A percentile compares a stretch with the other conserved stretches of the same genome.
phyloP scores from a whole-genome alignment of 2,113 vertebrate genomes.

The Otocyon megalotis region DNA sequence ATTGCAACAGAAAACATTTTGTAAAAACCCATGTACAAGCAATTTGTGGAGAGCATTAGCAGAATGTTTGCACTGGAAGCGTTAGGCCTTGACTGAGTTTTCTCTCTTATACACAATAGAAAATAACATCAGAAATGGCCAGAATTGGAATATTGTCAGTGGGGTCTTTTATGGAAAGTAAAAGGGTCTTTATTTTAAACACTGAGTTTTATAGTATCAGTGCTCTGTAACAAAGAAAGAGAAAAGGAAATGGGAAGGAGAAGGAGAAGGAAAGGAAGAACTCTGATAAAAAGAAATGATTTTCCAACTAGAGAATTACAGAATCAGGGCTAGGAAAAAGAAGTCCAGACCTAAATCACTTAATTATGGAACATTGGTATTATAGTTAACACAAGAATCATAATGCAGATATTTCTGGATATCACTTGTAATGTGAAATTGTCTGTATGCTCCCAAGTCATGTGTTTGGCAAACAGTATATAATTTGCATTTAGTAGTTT shows the following conservation, averaged over 20 bases:
- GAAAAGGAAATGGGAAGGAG: neutral
- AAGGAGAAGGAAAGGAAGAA: neutral
- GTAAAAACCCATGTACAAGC: neutral
- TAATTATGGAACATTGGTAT: neutral
- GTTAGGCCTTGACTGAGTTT: neutral
- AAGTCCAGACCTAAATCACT: neutral
- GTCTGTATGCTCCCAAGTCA: neutral
- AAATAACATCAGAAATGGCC: neutral
- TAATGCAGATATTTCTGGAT: constrained; percentile 11
- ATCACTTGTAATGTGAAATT: neutral
- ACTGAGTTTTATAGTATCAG: neutral
- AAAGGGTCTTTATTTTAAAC: neutral
- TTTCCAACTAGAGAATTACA: neutral
- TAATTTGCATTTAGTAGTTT: neutral
- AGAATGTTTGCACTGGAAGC: neutral
- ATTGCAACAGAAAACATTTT: neutral
- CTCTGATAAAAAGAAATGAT: neutral
- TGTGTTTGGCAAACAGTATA: neutral
- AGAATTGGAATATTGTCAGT: neutral
- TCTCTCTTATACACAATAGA: neutral
- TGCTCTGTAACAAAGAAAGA: neutral
- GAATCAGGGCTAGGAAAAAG: neutral
- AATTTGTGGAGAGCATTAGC: neutral
- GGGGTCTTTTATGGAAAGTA: neutral
- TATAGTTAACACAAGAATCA: neutral